Evolutionary conservation across 2,797 vertebrate species (phyloP).

Genomic region (Sebastes minor): DNA sequence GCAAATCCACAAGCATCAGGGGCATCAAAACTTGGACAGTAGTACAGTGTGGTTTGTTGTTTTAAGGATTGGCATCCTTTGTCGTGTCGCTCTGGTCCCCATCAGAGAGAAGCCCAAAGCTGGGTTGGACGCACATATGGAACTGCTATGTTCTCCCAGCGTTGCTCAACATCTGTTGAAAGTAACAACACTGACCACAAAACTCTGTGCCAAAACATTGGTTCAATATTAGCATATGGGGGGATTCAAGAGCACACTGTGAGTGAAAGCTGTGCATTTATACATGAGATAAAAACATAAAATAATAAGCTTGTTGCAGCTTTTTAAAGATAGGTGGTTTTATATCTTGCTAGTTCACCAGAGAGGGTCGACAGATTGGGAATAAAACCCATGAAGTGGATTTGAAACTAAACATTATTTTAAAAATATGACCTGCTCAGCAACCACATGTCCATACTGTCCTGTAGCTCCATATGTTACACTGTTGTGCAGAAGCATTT

Average conservation of each 20-base stretch:
- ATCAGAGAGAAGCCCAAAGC: conserved; percentile 36
- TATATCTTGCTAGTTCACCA: not conserved
- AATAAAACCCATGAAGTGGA: not conserved
- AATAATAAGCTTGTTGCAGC: not conserved
- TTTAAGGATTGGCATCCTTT: conserved; percentile 40
- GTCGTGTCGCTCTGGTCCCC: conserved; percentile 39
- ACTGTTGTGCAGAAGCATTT: conserved; percentile 23
- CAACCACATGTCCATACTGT: conserved; percentile 5
- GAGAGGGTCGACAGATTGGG: not conserved
- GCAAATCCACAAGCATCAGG: not conserved
- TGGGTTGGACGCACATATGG: conserved; percentile 46
- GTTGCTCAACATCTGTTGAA: conserved; percentile 72
- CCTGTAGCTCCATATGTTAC: conserved; percentile 11
- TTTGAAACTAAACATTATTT: conserved; percentile 10
- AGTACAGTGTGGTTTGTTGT: conserved; percentile 30
- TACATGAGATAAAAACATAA: conserved; percentile 14
- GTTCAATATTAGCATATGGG: conserved; percentile 52
- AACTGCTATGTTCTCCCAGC: conserved; percentile 38
- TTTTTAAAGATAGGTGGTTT: conserved; percentile 6
- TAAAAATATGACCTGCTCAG: conserved; percentile 14
- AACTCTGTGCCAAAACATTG: conserved; percentile 36
- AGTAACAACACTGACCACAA: conserved; percentile 61
- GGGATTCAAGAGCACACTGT: conserved; percentile 9
- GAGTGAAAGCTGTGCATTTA: not conserved
- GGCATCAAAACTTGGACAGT: conserved; percentile 22